Percentiles rank a stretch among this genome's conserved stretches.
Conservation (phyloP, 2,797 vertebrate species). For the Sebastes oblongus region DNA sequence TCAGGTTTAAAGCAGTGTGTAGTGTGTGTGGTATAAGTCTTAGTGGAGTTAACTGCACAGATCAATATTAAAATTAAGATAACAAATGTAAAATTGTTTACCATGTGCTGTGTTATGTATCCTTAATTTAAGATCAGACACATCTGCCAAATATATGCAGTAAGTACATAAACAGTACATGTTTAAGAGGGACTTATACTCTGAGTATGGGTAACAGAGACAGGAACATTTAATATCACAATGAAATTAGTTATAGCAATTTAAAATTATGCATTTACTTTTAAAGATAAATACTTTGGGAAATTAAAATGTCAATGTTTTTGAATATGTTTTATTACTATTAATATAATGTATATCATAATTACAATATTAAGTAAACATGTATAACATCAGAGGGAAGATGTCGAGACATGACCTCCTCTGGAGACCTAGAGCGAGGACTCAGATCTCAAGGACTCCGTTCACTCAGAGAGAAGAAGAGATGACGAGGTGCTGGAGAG, state of each 20-base stretch:
- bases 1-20: background rate
- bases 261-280: background rate
- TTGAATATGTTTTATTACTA: background rate
- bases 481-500: background rate
- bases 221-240: background rate
- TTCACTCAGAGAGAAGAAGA: background rate
- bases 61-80: background rate
- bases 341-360: background rate
- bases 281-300: too few species aligned
- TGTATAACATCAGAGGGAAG: background rate
- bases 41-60: background rate
- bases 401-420: background rate
- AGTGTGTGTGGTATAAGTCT: background rate
- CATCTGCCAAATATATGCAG: background rate
- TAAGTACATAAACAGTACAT: background rate
- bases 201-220: background rate
- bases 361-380: background rate
- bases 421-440: background rate
- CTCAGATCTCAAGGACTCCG: background rate
- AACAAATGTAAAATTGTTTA: background rate
- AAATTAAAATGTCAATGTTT: background rate
- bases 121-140: background rate
- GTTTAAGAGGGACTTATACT: background rate
- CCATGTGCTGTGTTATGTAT: background rate
- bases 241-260: background rate